phyloP scores from a whole-genome alignment of 2,888 invertebrate species.

The Conops quadrifasciatus region DNA sequence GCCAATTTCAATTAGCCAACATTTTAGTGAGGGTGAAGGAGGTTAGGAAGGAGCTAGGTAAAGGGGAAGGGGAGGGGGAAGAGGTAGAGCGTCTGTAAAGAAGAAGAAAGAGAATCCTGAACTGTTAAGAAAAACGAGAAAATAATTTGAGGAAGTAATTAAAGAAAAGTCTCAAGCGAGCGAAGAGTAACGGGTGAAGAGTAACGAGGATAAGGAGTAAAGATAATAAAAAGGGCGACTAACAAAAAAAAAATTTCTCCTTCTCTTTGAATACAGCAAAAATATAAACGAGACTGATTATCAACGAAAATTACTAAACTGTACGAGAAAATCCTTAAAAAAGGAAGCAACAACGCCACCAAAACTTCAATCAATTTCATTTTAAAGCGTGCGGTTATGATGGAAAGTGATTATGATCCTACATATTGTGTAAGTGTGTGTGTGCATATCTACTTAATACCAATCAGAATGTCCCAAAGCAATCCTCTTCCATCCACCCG shows the following conservation, averaged over 20 bases:
- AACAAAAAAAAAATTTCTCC: no score
- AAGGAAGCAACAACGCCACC: constrained; percentile 13
- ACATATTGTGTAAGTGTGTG: background rate
- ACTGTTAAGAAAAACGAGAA: no score
- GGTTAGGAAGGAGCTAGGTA: background rate
- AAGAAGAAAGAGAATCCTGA: no score
- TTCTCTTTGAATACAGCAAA: no score
- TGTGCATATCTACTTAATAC: constrained; percentile 8
- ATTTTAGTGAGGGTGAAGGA: constrained; percentile 10
- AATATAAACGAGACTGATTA: no score
- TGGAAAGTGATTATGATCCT: constrained; percentile 26
- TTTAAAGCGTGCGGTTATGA: constrained; percentile 18
- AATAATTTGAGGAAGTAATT: no score
- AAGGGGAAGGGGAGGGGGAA: background rate
- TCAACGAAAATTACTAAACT: no score
- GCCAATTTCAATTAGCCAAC: constrained; percentile 37
- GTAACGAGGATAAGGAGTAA: no score
- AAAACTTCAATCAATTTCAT: background rate
- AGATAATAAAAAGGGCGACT: no score
- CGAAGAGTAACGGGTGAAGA: no score
- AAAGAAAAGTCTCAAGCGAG: no score
- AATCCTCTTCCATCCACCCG: background rate
- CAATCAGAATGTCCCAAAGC: background rate
- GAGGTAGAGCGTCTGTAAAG: background rate
- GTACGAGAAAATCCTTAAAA: background rate